Percentiles rank a stretch among this genome's conserved stretches.
phyloP scores from a whole-genome alignment of 2,888 invertebrate species.

The Acronicta psi region DNA sequence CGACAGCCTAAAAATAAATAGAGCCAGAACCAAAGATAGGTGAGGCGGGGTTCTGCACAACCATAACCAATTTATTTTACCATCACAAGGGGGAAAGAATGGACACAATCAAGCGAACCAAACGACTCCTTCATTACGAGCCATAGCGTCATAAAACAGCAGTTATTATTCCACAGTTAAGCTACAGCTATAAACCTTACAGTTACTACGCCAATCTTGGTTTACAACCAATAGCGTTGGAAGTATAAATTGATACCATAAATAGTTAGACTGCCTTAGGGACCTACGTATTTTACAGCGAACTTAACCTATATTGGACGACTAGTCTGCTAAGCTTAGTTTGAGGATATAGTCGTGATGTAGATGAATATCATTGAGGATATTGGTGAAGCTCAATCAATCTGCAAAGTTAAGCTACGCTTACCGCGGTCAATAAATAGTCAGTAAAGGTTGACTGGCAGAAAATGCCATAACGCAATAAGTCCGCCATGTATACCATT shows the following conservation, averaged over 20 bases:
- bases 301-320: slow-evolving; percentile 9
- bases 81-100: slow-evolving; percentile 2
- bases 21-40: too few species aligned
- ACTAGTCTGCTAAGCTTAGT: too few species aligned
- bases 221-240: slow-evolving; percentile 56
- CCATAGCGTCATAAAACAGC: slow-evolving; percentile 36
- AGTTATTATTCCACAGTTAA: slow-evolving; percentile 53
- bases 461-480: too few species aligned
- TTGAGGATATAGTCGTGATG: too few species aligned
- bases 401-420: too few species aligned
- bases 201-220: slow-evolving; percentile 59
- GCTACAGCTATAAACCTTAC: slow-evolving; percentile 60
- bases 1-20: too few species aligned
- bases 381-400: too few species aligned
- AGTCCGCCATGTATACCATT: too few species aligned
- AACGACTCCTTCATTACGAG: slow-evolving; percentile 39
- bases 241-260: slow-evolving; percentile 60
- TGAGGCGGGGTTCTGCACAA: too few species aligned
- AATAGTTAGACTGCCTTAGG: slow-evolving; percentile 31
- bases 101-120: slow-evolving; percentile 15
- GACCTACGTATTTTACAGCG: slow-evolving; percentile 12
- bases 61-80: slow-evolving; percentile 5
- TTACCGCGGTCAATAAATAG: too few species aligned
- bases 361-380: too few species aligned
- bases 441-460: too few species aligned